phyloP scores from a whole-genome alignment of 2,888 invertebrate species.

The Barypeithes pellucidus region DNA sequence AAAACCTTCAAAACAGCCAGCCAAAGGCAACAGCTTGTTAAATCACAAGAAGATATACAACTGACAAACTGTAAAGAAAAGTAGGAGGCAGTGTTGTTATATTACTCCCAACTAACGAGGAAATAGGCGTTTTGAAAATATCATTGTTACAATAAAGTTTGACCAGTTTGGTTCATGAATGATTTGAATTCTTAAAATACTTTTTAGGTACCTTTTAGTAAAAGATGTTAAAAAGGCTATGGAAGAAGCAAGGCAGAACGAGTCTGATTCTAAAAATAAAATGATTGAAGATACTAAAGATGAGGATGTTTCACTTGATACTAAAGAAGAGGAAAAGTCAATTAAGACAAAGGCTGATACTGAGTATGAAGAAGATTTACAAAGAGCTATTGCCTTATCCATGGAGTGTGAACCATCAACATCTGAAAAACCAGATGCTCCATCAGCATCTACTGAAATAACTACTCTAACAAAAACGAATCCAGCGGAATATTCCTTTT shows the following conservation, averaged over 20 bases:
- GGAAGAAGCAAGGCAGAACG: constrained; percentile 69
- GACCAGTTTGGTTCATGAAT: no score
- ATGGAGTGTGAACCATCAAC: constrained; percentile 67
- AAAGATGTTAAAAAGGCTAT: constrained; percentile 80
- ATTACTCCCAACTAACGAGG: no score
- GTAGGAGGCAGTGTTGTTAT: no score
- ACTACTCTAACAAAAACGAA: constrained; percentile 60
- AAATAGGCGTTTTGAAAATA: no score
- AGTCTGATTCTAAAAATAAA: constrained; percentile 35
- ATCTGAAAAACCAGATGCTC: constrained; percentile 10
- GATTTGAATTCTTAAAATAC: no score
- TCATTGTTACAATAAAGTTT: no score
- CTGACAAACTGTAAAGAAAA: no score
- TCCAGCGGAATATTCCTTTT: constrained; percentile 59
- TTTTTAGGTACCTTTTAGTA: constrained; percentile 77
- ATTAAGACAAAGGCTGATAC: constrained; percentile 59
- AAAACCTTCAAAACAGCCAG: no score
- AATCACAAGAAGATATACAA: no score
- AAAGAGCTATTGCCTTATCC: constrained; percentile 77
- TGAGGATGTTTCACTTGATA: constrained; percentile 33
- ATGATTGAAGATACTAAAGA: constrained; percentile 54
- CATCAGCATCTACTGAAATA: constrained; percentile 30
- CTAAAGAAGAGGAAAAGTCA: constrained; percentile 52
- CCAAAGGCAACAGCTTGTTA: no score
- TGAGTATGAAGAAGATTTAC: constrained; percentile 71